phyloP scores from a whole-genome alignment of 37 sponge, comb jelly and placozoan genomes.

The Aphrocallistes beatrix region DNA sequence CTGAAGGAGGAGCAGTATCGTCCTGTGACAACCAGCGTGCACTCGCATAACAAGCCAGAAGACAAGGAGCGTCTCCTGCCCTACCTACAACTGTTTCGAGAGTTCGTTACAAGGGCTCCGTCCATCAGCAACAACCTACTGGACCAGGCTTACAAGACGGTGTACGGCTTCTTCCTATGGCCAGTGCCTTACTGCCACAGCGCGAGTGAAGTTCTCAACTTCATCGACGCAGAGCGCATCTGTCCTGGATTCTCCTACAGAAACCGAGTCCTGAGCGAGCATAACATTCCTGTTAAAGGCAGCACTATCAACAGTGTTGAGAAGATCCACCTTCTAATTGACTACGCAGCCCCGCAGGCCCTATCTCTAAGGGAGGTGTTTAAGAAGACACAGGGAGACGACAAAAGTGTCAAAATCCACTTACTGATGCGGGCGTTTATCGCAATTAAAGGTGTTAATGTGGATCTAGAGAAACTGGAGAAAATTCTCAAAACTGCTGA shows the following conservation, averaged over 20 bases:
- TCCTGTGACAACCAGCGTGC: neutral
- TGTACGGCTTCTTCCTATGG: constrained; percentile 2
- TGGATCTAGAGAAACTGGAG: neutral
- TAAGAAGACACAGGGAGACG: neutral
- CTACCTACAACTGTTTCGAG: neutral
- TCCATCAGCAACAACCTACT: neutral
- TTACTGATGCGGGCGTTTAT: neutral
- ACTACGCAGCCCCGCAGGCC: constrained; percentile 8
- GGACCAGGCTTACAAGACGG: neutral
- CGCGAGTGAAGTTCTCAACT: neutral
- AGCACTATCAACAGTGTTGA: neutral
- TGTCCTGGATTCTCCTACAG: constrained; percentile 4
- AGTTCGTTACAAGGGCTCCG: neutral
- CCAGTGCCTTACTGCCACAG: neutral
- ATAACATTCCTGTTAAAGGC: neutral
- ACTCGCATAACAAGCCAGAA: neutral
- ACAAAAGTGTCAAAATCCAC: neutral
- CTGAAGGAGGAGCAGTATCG: neutral
- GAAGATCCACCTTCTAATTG: neutral
- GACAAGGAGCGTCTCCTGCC: neutral
- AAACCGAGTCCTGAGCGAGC: constrained; percentile 1
- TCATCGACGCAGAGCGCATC: constrained; percentile 3
- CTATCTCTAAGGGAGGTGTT: neutral
- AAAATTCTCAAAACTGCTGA: neutral
- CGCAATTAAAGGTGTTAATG: neutral